Base-by-base conservation (phyloP, 2,888 invertebrate genomes). In the Synanthedon vespiformis region DNA sequence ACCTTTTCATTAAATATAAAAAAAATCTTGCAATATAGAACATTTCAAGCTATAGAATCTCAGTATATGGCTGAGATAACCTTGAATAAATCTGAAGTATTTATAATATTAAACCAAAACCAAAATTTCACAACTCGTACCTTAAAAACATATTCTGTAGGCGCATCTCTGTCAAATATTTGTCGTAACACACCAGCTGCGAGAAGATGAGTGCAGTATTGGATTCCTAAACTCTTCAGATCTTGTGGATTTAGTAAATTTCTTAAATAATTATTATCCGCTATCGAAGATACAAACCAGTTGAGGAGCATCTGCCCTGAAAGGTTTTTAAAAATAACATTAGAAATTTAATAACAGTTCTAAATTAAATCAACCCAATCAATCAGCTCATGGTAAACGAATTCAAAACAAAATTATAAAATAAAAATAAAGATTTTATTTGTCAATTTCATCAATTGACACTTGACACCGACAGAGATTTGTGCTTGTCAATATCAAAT, bases 301-400 rank as follows among this genome's bases (percentile, higher is more conserved):
- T 95, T 95, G 64, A 96, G 89, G 68, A 97, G 89, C 94, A 96
- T 95, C 85, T 96, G 94, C 78, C 97, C 97, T 97, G 87, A 22
- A 89, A 88, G 61, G 55, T 50, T 55, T 49, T 41, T 50, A 55
- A 52, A 53, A 53, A 56, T 61, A 66, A 61, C 44, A 44, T 44
- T 44, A 44, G 44, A 14, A 13, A 48, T 48, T 48, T 48, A 12
- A 48, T 18, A 48, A 44, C n/a, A 13, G 47, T 44, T 8, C n/a
- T 0, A 34, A 34, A 34, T 34, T 34, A 34, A 34, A 34, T 10
- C 2, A 34, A 34, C 34, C 27, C 27, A 27, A 27, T 27, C 27
- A 27, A 27, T 27, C 27, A 27, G 27, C 27, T 34, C 34, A 34
- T 34, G 34, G 34, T 34, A 34, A 34, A 34, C 14, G 8, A 14